These are phyloP conservation scores for Ligdia adustata DNA, from an alignment of 2,888 invertebrate genomes.

Conservation along the genomic window DNA sequence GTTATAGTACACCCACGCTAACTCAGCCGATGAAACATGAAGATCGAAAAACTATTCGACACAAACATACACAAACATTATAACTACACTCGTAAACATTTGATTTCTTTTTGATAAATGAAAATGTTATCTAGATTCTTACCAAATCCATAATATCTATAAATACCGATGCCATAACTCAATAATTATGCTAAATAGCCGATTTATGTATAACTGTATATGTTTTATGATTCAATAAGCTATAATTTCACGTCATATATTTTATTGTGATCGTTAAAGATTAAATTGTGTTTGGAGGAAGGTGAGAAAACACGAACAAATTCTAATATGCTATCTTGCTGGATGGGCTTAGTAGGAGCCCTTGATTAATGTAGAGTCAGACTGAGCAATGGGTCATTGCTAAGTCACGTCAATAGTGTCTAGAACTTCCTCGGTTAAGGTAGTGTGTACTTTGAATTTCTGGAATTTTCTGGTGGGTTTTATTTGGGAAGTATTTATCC, in stretches of 20 bases:
- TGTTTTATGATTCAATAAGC: conserved; percentile 32
- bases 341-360: neutral
- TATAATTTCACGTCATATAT: conserved; percentile 29
- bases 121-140: conserved; percentile 17
- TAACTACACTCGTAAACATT: conserved; percentile 9
- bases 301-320: conserved; percentile 22
- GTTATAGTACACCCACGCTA: conserved; percentile 1
- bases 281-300: conserved; percentile 25
- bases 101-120: conserved; percentile 14
- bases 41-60: conserved; percentile 4
- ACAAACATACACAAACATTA: conserved; percentile 14
- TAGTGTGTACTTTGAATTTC: too few species aligned
- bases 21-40: neutral
- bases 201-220: conserved; percentile 31
- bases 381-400: too few species aligned
- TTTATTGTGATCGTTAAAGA: conserved; percentile 30
- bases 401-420: too few species aligned
- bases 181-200: conserved; percentile 33
- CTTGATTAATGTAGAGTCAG: too few species aligned
- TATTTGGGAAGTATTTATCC: too few species aligned
- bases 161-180: conserved; percentile 27
- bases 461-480: too few species aligned
- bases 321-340: conserved; percentile 3
- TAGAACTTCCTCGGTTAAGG: too few species aligned
- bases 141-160: conserved; percentile 17